phyloP scores from a whole-genome alignment of 2,797 vertebrate genomes.

The Phoeniculus purpureus region DNA sequence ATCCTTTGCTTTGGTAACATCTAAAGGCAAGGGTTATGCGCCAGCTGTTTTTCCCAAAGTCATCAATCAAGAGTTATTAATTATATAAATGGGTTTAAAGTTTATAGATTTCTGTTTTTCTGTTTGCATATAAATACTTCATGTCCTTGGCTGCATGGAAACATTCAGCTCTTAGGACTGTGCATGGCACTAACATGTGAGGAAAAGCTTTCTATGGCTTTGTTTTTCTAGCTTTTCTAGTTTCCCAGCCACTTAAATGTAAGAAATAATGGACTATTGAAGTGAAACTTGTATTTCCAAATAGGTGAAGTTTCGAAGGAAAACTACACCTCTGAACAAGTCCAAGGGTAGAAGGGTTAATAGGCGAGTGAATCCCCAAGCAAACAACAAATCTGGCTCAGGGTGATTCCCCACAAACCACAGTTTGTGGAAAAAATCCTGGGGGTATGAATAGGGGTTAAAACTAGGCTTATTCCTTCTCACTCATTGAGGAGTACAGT shows the following conservation, averaged over 20 bases:
- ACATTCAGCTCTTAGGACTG: not conserved
- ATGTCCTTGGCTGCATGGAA: not conserved
- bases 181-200: not conserved
- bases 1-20: not conserved
- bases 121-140: not conserved
- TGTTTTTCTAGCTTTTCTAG: not conserved
- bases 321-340: not conserved
- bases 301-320: not conserved
- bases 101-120: not conserved
- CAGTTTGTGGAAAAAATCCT: not conserved
- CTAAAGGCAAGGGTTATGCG: not conserved
- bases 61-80: not conserved
- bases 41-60: not conserved
- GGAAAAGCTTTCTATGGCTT: not conserved
- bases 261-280: not conserved
- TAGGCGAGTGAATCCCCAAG: not conserved
- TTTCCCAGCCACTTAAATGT: not conserved
- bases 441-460: not conserved
- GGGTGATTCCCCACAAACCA: accelerated
- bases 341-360: not conserved
- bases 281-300: not conserved
- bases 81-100: not conserved
- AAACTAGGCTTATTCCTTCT: not conserved
- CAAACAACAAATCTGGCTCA: not conserved
- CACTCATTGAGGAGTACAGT: no score